Evolutionary conservation across 2,797 vertebrate species (phyloP).

Genomic region (Phalloptychus januarius): DNA sequence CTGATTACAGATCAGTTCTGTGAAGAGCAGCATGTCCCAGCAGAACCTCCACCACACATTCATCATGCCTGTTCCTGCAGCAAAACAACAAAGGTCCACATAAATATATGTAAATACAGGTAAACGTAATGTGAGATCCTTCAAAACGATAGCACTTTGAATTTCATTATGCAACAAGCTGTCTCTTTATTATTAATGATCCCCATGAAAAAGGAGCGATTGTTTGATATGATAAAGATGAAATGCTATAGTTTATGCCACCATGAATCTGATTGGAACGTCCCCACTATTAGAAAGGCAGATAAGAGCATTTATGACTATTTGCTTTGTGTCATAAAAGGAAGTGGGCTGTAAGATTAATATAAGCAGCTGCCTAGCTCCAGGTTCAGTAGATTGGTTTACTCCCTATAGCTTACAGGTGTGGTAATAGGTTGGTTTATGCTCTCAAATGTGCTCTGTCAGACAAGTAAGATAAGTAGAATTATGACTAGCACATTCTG

Average conservation of each 20-base stretch:
- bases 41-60: conserved; percentile 61
- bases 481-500: conserved; percentile 64
- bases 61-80: conserved; percentile 78
- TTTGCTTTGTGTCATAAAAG: conserved; percentile 75
- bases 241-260: conserved; percentile 93
- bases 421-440: conserved; percentile 63
- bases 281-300: conserved; percentile 81
- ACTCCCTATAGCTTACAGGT: conserved; percentile 63
- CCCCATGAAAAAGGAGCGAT: conserved; percentile 87
- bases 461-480: conserved; percentile 69
- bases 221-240: conserved; percentile 82
- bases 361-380: conserved; percentile 58
- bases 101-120: conserved; percentile 81
- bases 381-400: conserved; percentile 61
- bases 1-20: conserved; percentile 60
- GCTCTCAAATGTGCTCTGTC: conserved; percentile 66
- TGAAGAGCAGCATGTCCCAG: conserved; percentile 49
- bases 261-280: conserved; percentile 92
- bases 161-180: conserved; percentile 85
- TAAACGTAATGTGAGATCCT: conserved; percentile 76
- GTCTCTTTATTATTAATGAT: conserved; percentile 88
- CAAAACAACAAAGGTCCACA: conserved; percentile 69
- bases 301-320: conserved; percentile 80
- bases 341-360: conserved; percentile 79
- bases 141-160: conserved; percentile 80